phyloP scores from a whole-genome alignment of 2,113 vertebrate genomes.

The Mugil cephalus region DNA sequence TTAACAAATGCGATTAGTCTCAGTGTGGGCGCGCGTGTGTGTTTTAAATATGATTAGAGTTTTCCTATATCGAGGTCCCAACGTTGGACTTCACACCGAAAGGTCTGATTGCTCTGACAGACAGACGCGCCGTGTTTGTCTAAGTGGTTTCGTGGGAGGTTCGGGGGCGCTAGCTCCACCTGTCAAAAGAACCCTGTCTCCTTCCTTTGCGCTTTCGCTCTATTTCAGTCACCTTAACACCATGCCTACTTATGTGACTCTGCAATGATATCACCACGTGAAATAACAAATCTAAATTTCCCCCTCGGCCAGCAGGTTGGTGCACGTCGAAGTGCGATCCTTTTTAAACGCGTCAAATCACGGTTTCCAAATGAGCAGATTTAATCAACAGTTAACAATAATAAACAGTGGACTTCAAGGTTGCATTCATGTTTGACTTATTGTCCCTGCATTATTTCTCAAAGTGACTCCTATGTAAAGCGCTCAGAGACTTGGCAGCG shows the following conservation, averaged over 20 bases:
- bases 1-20: slow-evolving; percentile 75
- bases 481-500: too few species aligned
- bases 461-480: too few species aligned
- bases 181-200: slow-evolving; percentile 63
- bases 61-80: slow-evolving; percentile 38
- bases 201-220: slow-evolving; percentile 17
- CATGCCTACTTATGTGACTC: slow-evolving; percentile 1
- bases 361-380: neutral
- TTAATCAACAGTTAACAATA: neutral
- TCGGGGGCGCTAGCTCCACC: slow-evolving; percentile 61
- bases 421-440: neutral
- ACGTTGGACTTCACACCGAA: slow-evolving; percentile 47
- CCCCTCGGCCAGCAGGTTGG: neutral
- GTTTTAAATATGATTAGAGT: slow-evolving; percentile 71
- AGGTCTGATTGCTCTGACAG: slow-evolving; percentile 69
- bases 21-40: slow-evolving; percentile 32
- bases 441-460: too few species aligned
- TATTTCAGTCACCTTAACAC: slow-evolving; percentile 42
- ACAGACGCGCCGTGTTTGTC: slow-evolving; percentile 61
- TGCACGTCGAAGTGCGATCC: neutral
- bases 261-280: slow-evolving; percentile 2
- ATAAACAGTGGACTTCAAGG: neutral
- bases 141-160: slow-evolving; percentile 61
- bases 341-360: too few species aligned
- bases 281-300: slow-evolving; percentile 11